These are phyloP conservation scores for Drosophila lacteicornis DNA, from an alignment of 1,140 invertebrate species.

Conservation along the genomic window DNA sequence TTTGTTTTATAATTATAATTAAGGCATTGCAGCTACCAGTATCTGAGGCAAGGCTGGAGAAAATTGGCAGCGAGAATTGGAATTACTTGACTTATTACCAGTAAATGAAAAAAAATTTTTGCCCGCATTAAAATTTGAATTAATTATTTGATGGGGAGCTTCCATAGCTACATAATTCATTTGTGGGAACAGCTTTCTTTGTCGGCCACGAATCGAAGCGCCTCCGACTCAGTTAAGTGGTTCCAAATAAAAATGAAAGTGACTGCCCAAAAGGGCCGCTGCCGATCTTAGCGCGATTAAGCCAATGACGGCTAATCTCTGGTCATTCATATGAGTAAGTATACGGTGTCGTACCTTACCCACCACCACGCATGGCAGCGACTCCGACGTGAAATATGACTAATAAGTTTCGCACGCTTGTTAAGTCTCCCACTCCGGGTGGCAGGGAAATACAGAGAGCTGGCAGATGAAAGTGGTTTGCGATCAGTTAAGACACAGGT, in stretches of 20 bases:
- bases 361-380: slow-evolving; percentile 49
- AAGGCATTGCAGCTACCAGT: slow-evolving; percentile 12
- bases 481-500: slow-evolving; percentile 51
- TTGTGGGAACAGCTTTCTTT: slow-evolving; percentile 78
- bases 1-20: slow-evolving; percentile 26
- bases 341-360: slow-evolving; percentile 20
- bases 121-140: slow-evolving; percentile 16
- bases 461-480: slow-evolving; percentile 58
- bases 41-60: slow-evolving; percentile 11
- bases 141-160: slow-evolving; percentile 32
- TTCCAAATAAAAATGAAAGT: slow-evolving; percentile 71
- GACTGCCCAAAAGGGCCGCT: slow-evolving; percentile 32
- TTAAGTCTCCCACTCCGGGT: slow-evolving; percentile 44
- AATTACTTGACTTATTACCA: slow-evolving; percentile 6
- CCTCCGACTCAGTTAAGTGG: background rate
- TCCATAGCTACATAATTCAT: slow-evolving; percentile 58
- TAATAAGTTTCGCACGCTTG: slow-evolving; percentile 81
- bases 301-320: slow-evolving; percentile 68
- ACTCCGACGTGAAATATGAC: slow-evolving; percentile 64
- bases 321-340: slow-evolving; percentile 70
- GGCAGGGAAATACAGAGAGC: slow-evolving; percentile 27
- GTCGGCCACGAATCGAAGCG: slow-evolving; percentile 51
- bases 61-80: slow-evolving; percentile 22
- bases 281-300: slow-evolving; percentile 73
- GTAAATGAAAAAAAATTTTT: slow-evolving; percentile 24